phyloP scores from a whole-genome alignment of 2,113 vertebrate species.

The Gallinago paraguaiae region DNA sequence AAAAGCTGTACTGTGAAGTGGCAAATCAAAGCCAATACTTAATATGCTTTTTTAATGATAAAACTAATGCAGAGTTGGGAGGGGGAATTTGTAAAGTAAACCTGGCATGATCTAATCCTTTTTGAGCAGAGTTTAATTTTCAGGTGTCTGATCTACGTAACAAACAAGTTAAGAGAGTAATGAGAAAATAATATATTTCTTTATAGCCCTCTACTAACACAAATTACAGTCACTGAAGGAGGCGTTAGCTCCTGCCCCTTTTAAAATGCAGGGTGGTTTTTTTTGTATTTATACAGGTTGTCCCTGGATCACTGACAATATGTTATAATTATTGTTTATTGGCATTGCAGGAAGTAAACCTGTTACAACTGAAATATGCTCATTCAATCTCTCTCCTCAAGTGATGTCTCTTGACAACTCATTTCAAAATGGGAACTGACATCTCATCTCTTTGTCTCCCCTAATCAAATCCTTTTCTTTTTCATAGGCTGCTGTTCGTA shows the following conservation, averaged over 20 bases:
- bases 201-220: background rate
- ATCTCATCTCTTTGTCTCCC: conserved; percentile 22
- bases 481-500: background rate
- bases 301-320: background rate
- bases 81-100: background rate
- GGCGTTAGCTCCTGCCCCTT: background rate
- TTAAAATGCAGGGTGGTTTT: background rate
- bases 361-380: conserved; percentile 12
- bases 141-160: background rate
- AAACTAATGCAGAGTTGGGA: background rate
- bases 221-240: background rate
- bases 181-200: background rate
- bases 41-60: background rate
- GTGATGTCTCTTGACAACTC: conserved; percentile 6
- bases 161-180: background rate
- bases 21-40: background rate
- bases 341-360: background rate
- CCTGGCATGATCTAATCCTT: background rate
- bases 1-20: background rate
- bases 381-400: background rate
- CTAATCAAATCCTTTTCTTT: conserved; percentile 37
- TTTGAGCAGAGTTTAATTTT: background rate
- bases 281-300: background rate
- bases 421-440: conserved; percentile 35
- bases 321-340: background rate